phyloP scores from a whole-genome alignment of 1,140 invertebrate genomes.

The Drosophila novamexicana region DNA sequence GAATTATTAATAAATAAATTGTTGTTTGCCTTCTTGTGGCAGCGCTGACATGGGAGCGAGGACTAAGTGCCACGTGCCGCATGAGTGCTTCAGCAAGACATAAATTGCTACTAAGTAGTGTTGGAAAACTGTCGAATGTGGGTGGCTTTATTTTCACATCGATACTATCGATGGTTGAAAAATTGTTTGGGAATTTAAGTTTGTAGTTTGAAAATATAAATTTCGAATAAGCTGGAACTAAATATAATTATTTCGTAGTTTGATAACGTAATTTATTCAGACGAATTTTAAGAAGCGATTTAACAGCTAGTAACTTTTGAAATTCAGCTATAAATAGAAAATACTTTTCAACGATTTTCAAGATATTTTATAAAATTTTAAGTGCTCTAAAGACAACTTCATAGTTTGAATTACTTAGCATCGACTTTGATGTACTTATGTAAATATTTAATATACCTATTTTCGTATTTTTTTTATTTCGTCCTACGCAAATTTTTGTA shows the following conservation, averaged over 20 bases:
- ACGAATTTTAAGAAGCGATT: background rate
- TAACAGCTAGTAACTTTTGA: no score
- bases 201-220: background rate
- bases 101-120: conserved; percentile 5
- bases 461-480: background rate
- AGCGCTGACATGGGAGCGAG: conserved; percentile 1
- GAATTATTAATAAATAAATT: conserved; percentile 74
- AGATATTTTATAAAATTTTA: no score
- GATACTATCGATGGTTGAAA: background rate
- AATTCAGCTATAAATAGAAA: no score
- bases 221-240: no score
- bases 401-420: conserved; percentile 17
- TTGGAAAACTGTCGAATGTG: background rate
- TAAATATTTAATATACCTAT: conserved; percentile 17
- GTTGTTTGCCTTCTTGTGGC: conserved; percentile 23
- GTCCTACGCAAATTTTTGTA: background rate
- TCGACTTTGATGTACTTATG: conserved; percentile 37
- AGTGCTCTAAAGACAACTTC: background rate
- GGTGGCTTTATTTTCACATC: no score
- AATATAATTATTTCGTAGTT: no score
- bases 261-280: background rate
- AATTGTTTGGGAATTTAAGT: no score
- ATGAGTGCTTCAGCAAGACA: conserved; percentile 1
- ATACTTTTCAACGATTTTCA: no score
- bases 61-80: conserved; percentile 11